Evolutionary conservation across 2,888 invertebrate species (phyloP).

Genomic region (Cantharis lateralis): DNA sequence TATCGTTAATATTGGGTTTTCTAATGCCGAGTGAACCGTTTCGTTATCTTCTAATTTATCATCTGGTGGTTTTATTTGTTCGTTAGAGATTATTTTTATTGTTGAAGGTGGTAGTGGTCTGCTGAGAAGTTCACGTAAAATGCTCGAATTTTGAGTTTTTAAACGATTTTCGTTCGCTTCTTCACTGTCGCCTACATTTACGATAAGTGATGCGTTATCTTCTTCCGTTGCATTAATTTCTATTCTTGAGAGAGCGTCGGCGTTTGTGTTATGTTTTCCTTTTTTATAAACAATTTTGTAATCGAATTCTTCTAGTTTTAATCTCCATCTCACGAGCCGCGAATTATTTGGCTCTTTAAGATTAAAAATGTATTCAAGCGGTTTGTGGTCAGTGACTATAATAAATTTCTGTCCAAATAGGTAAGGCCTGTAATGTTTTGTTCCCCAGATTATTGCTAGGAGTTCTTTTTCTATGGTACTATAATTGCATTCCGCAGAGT

Average conservation of each 20-base stretch:
- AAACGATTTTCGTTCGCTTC: background rate
- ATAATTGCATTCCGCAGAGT: slow-evolving; percentile 35
- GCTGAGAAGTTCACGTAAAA: too few relatives aligned
- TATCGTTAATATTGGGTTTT: slow-evolving; percentile 5
- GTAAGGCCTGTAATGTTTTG: slow-evolving; percentile 41
- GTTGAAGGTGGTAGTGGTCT: too few relatives aligned
- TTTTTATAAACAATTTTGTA: slow-evolving; percentile 41
- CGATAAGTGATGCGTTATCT: slow-evolving; percentile 12
- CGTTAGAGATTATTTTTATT: too few relatives aligned
- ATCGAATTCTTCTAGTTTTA: slow-evolving; percentile 44
- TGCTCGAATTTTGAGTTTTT: too few relatives aligned
- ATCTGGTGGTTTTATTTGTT: too few relatives aligned
- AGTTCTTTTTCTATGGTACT: slow-evolving; percentile 41
- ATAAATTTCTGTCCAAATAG: slow-evolving; percentile 44
- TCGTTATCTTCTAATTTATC: slow-evolving; percentile 4
- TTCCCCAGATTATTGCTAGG: slow-evolving; percentile 39
- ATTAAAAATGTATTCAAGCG: slow-evolving; percentile 47
- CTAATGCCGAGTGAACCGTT: background rate
- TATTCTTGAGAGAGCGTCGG: too few relatives aligned
- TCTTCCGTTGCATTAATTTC: too few relatives aligned
- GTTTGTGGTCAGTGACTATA: slow-evolving; percentile 51
- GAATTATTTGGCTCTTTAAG: slow-evolving; percentile 48
- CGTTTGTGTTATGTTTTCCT: slow-evolving; percentile 1
- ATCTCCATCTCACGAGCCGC: slow-evolving; percentile 46
- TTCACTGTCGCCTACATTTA: background rate